phyloP scores from a whole-genome alignment of 2,888 invertebrate genomes.

The Caenorhabditis macrosperma region DNA sequence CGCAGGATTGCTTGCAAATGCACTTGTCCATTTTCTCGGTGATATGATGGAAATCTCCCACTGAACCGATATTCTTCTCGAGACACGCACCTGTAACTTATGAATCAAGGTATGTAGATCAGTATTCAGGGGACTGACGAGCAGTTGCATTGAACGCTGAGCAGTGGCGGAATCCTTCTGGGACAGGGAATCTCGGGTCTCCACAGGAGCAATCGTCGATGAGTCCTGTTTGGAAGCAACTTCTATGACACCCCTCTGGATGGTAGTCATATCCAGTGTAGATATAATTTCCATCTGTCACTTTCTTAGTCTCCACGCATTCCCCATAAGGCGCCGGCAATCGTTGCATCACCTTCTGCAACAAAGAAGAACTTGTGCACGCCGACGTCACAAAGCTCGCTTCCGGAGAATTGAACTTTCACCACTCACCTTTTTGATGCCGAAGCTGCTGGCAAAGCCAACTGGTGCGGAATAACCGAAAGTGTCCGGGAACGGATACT shows the following conservation, averaged over 20 bases:
- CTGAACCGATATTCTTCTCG: conserved; percentile 66
- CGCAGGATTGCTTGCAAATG: conserved; percentile 69
- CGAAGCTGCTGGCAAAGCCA: conserved; percentile 71
- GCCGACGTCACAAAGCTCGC: conserved; percentile 25
- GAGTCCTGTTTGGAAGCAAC: conserved; percentile 70
- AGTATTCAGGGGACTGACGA: conserved; percentile 46
- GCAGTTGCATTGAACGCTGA: conserved; percentile 72
- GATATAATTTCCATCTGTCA: conserved; percentile 59
- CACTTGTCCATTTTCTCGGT: conserved; percentile 69
- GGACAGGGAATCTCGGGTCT: conserved; percentile 71
- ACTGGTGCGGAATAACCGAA: conserved; percentile 73
- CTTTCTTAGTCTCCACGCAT: conserved; percentile 61
- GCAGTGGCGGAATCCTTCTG: conserved; percentile 62
- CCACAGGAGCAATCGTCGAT: conserved; percentile 70
- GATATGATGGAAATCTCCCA: conserved; percentile 72
- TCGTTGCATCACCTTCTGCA: conserved; percentile 70
- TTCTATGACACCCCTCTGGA: conserved; percentile 72
- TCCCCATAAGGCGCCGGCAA: conserved; percentile 68
- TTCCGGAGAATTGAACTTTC: conserved; percentile 7
- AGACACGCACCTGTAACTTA: conserved; percentile 63
- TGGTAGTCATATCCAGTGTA: conserved; percentile 70
- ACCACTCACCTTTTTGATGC: conserved; percentile 67
- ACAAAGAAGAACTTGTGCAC: too few relatives aligned
- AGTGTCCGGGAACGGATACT: conserved; percentile 73
- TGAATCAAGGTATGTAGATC: neutral